Conservation (phyloP, 1,140 invertebrate genomes). For the Panonychus citri region DNA sequence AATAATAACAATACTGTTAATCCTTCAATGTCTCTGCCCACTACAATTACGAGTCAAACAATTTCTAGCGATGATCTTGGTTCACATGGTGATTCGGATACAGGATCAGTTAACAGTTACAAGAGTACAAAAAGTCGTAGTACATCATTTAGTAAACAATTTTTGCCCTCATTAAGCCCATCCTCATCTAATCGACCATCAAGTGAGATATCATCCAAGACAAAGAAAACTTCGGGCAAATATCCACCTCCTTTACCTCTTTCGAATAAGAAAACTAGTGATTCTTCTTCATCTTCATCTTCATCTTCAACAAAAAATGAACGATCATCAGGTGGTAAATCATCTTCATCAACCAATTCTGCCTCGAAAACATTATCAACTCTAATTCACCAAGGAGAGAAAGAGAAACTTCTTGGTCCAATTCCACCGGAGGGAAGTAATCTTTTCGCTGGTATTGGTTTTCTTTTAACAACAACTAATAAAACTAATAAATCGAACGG, state of each 20-base stretch:
- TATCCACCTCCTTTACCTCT: background rate
- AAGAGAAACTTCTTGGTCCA: background rate
- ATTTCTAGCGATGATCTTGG: too few species aligned
- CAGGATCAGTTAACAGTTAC: background rate
- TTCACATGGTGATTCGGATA: background rate
- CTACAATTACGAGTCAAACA: too few species aligned
- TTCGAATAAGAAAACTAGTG: background rate
- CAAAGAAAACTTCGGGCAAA: too few species aligned
- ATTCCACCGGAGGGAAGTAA: background rate
- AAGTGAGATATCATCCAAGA: too few species aligned
- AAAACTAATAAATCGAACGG: too few species aligned
- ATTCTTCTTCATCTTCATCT: background rate
- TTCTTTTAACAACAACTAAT: background rate
- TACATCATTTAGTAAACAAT: background rate
- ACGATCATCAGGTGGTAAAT: too few species aligned
- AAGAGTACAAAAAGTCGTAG: background rate
- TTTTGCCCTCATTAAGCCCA: background rate
- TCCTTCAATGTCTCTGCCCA: too few species aligned
- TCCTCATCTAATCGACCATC: background rate
- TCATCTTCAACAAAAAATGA: background rate
- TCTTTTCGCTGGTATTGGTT: background rate
- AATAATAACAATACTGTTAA: too few species aligned
- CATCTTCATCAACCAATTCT: background rate
- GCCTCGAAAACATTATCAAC: background rate
- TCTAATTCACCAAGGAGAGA: background rate